Base-by-base conservation (phyloP, 2,888 invertebrate species). In the Hipparchia sbordonii region DNA sequence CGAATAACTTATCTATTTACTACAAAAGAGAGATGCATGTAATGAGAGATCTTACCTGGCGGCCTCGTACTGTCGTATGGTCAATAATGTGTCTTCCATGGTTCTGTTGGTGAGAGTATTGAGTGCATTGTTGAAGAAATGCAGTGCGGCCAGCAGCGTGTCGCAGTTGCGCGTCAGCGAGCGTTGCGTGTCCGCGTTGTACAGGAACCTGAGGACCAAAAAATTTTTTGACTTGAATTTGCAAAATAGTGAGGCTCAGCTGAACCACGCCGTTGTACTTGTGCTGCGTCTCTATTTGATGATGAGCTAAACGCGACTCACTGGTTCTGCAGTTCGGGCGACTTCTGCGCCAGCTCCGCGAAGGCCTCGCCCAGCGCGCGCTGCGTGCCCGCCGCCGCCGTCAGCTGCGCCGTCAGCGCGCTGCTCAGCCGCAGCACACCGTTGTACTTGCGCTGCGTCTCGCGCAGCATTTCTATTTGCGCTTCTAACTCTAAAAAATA, bases 101-200 rank as follows among this genome's bases (percentile, higher is more conserved):
- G 99, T 99, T 94, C 99, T 99, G 93, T 98, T 97, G 91, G 98
- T 98, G 82, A 99, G 95, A 23, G 99, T 99, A 91, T 98, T 97
- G 70, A 99, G 97, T 48, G 98, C 97, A 67, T 98, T 98, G 84
- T 98, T 98, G 94, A 99, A 99, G 94, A 98, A 99, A 89, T 98
- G 98, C 82, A 99, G 95, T 78, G 99, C 99, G 76, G 97, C 97
- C 82, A 99, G 91, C 78, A 99, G 94, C 72, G 97, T 96, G 90
- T 99, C 99, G 7, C 99, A 99, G 90, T 99, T 99, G 89, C 98
- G 97, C 46, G 91, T 90, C 75, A 99, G 94, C 82, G 97, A 97
- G 82, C 98, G 96, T 94, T 99, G 99, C 71, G 98, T 98, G 93
- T 99, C 99, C 48, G 98, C 97, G 91, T 99, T 99, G 89, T 98